These are phyloP conservation scores for Alethe castanea DNA, from an alignment of 2,113 vertebrate species.

Conservation along the genomic window DNA sequence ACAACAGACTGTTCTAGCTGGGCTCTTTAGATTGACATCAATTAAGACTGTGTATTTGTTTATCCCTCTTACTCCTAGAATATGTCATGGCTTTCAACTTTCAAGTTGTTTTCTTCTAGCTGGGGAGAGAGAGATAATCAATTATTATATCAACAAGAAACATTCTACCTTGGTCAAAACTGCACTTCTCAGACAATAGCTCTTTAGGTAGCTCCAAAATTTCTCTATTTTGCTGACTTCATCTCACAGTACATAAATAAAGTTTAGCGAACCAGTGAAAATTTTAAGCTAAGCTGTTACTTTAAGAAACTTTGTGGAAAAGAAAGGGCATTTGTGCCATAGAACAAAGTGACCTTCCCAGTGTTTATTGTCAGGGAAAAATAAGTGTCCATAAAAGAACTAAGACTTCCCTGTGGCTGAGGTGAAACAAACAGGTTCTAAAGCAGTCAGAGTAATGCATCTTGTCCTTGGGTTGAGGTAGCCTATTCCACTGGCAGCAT, in stretches of 20 bases:
- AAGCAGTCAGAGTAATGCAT: not conserved
- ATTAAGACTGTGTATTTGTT: not conserved
- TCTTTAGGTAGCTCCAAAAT: not conserved
- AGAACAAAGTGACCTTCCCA: not conserved
- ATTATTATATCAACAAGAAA: not conserved
- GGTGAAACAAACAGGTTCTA: not conserved
- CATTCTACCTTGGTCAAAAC: not conserved
- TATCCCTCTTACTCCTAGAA: not conserved
- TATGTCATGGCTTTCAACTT: not conserved
- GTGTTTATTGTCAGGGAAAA: not conserved
- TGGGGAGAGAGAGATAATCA: not conserved
- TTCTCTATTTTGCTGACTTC: not conserved
- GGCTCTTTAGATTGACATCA: not conserved
- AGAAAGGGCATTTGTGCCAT: not conserved
- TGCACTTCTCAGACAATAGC: not conserved
- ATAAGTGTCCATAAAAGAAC: not conserved
- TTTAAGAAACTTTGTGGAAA: not conserved
- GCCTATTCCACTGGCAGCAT: not conserved
- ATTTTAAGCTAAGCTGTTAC: not conserved
- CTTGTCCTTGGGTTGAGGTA: not conserved
- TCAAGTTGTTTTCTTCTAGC: not conserved
- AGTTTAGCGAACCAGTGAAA: not conserved
- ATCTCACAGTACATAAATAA: not conserved
- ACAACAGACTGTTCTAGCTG: not conserved
- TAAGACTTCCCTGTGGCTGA: not conserved